Percentiles rank a stretch among this genome's conserved stretches.
Conservation (phyloP, 1,140 invertebrate genomes). For the Pogonognathellus flavescens region DNA sequence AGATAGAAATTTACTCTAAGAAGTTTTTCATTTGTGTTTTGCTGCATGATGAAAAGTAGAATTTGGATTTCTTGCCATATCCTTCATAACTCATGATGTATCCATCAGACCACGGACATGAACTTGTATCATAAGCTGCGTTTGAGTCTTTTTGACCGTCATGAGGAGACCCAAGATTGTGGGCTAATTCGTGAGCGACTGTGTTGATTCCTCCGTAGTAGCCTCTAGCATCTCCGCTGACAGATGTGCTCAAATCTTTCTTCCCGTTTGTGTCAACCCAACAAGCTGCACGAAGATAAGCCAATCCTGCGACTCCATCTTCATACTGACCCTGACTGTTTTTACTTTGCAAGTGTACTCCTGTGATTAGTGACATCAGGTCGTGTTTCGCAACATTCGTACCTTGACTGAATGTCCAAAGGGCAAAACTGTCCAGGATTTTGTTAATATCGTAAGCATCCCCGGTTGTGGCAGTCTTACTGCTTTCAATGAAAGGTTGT, state of each 20-base stretch:
- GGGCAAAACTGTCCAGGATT: conserved; percentile 25
- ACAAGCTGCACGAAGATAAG: conserved; percentile 41
- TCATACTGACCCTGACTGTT: conserved; percentile 20
- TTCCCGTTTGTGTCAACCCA: background rate
- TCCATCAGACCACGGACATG: conserved; percentile 52
- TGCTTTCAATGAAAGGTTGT: conserved; percentile 31
- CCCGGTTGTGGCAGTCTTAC: background rate
- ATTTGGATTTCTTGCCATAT: conserved; percentile 53
- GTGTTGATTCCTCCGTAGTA: conserved; percentile 10
- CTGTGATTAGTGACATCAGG: conserved; percentile 29
- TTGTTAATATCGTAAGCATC: conserved; percentile 50
- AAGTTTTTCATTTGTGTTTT: conserved; percentile 53
- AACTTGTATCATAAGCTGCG: conserved; percentile 13
- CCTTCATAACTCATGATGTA: conserved; percentile 63
- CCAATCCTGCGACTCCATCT: conserved; percentile 51
- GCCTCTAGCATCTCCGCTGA: background rate
- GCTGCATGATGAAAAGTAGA: conserved; percentile 60
- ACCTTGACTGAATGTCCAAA: background rate
- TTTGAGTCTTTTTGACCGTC: conserved; percentile 5
- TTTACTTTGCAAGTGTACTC: conserved; percentile 38
- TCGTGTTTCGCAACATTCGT: conserved; percentile 26
- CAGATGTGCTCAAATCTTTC: conserved; percentile 8
- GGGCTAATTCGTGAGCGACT: conserved; percentile 40
- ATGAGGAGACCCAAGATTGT: conserved; percentile 44
- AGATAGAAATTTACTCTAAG: conserved; percentile 10